Conservation (phyloP, 1,140 invertebrate genomes). For the Hormaphis cornu region DNA sequence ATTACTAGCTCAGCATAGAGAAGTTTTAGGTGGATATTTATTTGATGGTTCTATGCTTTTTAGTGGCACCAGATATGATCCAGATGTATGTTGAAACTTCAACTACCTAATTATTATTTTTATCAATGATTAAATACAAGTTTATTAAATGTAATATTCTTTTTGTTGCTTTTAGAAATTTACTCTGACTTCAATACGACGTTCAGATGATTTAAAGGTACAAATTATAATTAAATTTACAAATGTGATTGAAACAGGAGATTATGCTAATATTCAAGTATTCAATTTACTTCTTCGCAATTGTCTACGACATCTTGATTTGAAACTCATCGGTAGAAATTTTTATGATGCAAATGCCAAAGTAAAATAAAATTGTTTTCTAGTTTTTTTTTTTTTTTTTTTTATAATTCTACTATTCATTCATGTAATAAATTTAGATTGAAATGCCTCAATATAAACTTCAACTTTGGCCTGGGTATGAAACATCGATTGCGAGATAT, state of each 20-base stretch:
- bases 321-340: conserved; percentile 64
- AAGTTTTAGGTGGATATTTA: conserved; percentile 47
- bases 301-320: conserved; percentile 52
- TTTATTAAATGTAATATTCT: neutral
- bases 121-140: neutral
- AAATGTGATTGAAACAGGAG: conserved; percentile 41
- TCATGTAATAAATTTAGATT: conserved; percentile 35
- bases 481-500: conserved; percentile 68
- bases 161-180: neutral
- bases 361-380: conserved; percentile 42
- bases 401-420: neutral
- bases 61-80: conserved; percentile 34
- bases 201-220: neutral
- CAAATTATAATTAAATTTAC: conserved; percentile 42
- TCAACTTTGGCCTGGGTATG: conserved; percentile 64
- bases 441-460: conserved; percentile 47
- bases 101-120: neutral
- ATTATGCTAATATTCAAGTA: conserved; percentile 49
- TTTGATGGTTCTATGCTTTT: conserved; percentile 49
- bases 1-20: conserved; percentile 49
- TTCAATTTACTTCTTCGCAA: conserved; percentile 68
- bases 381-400: neutral
- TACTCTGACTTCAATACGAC: neutral
- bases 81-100: conserved; percentile 25
- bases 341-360: conserved; percentile 62